A percentile compares a stretch with the other conserved stretches of the same genome.
These are phyloP conservation scores for Polymixis flavicincta DNA, from an alignment of 2,888 invertebrate species.

Conservation along the genomic window DNA sequence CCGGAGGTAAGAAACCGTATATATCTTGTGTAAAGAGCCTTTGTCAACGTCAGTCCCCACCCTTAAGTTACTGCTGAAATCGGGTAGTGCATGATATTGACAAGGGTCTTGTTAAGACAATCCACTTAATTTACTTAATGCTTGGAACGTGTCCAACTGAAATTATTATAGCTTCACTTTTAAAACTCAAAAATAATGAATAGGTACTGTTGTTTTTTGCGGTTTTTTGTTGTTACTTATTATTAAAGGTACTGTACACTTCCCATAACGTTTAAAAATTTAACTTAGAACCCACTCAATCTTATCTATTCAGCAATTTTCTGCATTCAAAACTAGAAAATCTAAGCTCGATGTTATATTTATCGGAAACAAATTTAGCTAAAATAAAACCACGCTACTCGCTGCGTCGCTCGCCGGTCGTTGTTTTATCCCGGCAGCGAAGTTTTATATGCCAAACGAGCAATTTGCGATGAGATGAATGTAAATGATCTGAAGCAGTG, in stretches of 20 bases:
- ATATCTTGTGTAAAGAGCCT: slow-evolving; percentile 50
- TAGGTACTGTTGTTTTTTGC: not conserved
- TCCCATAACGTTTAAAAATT: not conserved
- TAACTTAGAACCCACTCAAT: not conserved
- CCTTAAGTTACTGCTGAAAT: slow-evolving; percentile 56
- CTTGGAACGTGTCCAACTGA: slow-evolving; percentile 22
- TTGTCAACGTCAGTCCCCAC: slow-evolving; percentile 68
- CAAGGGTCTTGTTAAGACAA: slow-evolving; percentile 65
- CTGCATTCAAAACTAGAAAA: slow-evolving; percentile 9
- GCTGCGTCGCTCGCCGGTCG: slow-evolving; percentile 37
- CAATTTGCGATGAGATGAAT: slow-evolving; percentile 66
- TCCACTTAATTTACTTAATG: slow-evolving; percentile 54
- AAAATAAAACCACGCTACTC: slow-evolving; percentile 41
- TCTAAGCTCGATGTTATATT: slow-evolving; percentile 26
- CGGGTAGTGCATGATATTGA: slow-evolving; percentile 68
- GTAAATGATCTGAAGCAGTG: slow-evolving; percentile 62
- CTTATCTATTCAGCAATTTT: not conserved
- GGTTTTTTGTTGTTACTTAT: not conserved
- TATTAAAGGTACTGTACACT: not conserved
- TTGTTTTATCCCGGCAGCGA: slow-evolving; percentile 53
- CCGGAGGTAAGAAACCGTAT: slow-evolving; percentile 93
- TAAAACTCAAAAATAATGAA: not conserved
- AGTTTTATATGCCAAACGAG: slow-evolving; percentile 67
- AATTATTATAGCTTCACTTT: slow-evolving; percentile 15
- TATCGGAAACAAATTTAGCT: slow-evolving; percentile 45